Conservation (phyloP, 2,888 invertebrate species). For the Lycaena phlaeas region DNA sequence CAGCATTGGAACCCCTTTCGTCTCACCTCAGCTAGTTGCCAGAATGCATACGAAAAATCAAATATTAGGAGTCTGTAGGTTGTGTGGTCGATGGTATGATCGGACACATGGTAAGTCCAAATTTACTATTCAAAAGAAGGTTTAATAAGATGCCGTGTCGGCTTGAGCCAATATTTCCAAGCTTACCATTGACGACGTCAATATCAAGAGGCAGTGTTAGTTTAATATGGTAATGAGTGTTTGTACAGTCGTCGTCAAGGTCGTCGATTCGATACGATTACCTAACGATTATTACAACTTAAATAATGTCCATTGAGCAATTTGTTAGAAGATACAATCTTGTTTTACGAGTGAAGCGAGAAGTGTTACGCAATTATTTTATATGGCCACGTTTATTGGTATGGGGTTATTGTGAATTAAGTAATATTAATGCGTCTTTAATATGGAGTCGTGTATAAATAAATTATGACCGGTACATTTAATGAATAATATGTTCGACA, state of each 20-base stretch:
- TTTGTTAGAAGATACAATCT: not conserved
- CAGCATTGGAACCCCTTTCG: too few relatives aligned
- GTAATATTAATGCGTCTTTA: slow-evolving; percentile 1
- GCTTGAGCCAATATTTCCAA: not conserved
- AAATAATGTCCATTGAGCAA: slow-evolving; percentile 2
- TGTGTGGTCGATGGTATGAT: too few relatives aligned
- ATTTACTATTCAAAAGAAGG: too few relatives aligned
- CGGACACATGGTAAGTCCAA: too few relatives aligned
- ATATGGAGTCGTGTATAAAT: not conserved
- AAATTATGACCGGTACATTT: not conserved
- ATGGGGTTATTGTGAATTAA: not conserved
- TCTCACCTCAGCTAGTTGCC: too few relatives aligned
- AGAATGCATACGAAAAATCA: too few relatives aligned
- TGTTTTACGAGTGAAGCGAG: not conserved
- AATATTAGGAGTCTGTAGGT: too few relatives aligned
- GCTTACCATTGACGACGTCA: not conserved
- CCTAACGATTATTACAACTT: not conserved
- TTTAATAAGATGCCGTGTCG: too few relatives aligned
- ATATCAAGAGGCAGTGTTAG: slow-evolving; percentile 1
- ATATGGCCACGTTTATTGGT: not conserved
- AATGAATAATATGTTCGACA: too few relatives aligned
- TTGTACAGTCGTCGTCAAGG: slow-evolving; percentile 42
- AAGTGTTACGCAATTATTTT: slow-evolving; percentile 4
- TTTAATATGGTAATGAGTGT: slow-evolving; percentile 35
- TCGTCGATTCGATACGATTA: slow-evolving; percentile 22